phyloP scores from a whole-genome alignment of 2,888 invertebrate species.

The Eretmocerus hayati region DNA sequence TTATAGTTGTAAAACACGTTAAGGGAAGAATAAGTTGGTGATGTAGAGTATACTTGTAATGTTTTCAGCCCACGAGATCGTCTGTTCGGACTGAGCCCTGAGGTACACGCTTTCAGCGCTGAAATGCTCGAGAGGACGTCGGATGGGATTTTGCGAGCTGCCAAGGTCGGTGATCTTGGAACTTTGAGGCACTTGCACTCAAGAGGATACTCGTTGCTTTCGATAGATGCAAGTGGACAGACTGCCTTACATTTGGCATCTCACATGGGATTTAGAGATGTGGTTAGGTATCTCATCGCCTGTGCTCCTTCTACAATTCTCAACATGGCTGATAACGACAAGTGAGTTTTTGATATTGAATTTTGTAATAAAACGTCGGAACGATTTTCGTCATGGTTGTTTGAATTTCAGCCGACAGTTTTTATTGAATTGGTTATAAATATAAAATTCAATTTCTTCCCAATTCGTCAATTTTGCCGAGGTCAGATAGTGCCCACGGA shows the following conservation, averaged over 20 bases:
- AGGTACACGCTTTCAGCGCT: slow-evolving; percentile 50
- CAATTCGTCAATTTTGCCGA: too few species aligned
- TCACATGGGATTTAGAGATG: slow-evolving; percentile 80
- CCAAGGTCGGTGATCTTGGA: slow-evolving; percentile 74
- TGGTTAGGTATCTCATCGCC: slow-evolving; percentile 81
- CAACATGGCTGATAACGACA: slow-evolving; percentile 79
- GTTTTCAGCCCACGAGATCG: slow-evolving; percentile 40
- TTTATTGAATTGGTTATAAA: too few species aligned
- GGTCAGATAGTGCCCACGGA: too few species aligned
- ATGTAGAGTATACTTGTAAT: too few species aligned
- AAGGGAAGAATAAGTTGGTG: too few species aligned
- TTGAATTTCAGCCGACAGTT: too few species aligned
- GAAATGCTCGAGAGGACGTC: slow-evolving; percentile 75
- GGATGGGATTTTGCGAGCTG: slow-evolving; percentile 74
- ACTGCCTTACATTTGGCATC: slow-evolving; percentile 87
- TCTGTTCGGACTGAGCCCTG: slow-evolving; percentile 41
- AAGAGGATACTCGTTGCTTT: slow-evolving; percentile 75
- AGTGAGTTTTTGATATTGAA: too few species aligned
- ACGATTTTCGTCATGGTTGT: too few species aligned
- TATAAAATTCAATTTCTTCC: too few species aligned
- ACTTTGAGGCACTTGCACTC: slow-evolving; percentile 75
- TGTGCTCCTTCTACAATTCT: slow-evolving; percentile 76
- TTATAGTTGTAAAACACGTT: too few species aligned
- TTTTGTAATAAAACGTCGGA: too few species aligned
- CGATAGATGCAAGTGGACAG: slow-evolving; percentile 77